Evolutionary conservation across 2,888 invertebrate genomes (phyloP).

Genomic region (Dexiosoma caninum): DNA sequence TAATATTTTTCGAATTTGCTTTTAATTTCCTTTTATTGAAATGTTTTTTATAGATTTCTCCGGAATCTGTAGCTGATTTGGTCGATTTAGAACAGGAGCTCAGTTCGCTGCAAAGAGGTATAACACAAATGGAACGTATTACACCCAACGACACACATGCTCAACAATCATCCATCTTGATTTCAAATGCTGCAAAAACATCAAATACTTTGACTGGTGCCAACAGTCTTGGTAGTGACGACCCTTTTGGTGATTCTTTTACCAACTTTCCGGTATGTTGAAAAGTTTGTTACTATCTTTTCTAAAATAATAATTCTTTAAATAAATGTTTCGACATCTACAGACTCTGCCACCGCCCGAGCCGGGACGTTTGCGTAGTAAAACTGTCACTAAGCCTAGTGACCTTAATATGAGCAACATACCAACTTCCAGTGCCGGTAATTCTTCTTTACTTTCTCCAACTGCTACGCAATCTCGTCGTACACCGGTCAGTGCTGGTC

Average conservation of each 20-base stretch:
- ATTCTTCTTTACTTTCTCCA: slow-evolving; percentile 67
- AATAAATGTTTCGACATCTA: neutral
- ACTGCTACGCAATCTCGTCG: slow-evolving; percentile 53
- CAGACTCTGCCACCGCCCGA: slow-evolving; percentile 77
- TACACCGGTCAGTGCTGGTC: slow-evolving; percentile 24
- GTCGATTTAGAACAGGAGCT: slow-evolving; percentile 93
- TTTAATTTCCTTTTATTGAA: neutral
- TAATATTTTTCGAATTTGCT: neutral
- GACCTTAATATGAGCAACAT: slow-evolving; percentile 33
- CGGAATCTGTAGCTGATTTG: slow-evolving; percentile 86
- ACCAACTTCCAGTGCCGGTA: slow-evolving; percentile 52
- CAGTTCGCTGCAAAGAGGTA: slow-evolving; percentile 89
- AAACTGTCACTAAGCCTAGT: slow-evolving; percentile 69
- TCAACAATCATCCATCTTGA: slow-evolving; percentile 78
- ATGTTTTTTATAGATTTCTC: slow-evolving; percentile 75
- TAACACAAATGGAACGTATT: slow-evolving; percentile 92
- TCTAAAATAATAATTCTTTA: neutral
- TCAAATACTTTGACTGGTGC: neutral
- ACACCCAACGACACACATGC: slow-evolving; percentile 84
- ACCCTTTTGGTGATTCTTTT: slow-evolving; percentile 88
- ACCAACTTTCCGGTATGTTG: slow-evolving; percentile 79
- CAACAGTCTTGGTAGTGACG: slow-evolving; percentile 79
- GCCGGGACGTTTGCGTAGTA: slow-evolving; percentile 76
- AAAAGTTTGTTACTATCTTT: neutral
- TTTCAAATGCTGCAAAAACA: slow-evolving; percentile 10